Percentiles rank a stretch among this genome's conserved stretches.
These are phyloP conservation scores for Dryobotodes eremita DNA, from an alignment of 2,888 invertebrate species.

Conservation along the genomic window DNA sequence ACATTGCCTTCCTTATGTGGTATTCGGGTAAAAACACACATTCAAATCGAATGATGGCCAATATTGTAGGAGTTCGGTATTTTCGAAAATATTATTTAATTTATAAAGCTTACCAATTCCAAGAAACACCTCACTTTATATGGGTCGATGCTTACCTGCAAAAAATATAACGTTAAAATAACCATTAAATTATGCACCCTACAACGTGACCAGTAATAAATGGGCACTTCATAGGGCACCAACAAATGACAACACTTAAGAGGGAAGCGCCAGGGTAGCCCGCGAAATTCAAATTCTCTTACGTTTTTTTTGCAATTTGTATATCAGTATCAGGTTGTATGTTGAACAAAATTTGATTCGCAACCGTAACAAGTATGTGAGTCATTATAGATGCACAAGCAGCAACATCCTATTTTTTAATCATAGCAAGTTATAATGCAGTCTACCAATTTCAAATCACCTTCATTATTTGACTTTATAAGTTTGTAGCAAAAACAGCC, in stretches of 20 bases:
- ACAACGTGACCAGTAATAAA: slow-evolving; percentile 37
- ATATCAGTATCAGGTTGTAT: too few relatives aligned
- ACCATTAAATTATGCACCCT: slow-evolving; percentile 31
- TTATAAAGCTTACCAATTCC: background rate
- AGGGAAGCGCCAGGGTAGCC: too few relatives aligned
- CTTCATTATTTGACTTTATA: too few relatives aligned
- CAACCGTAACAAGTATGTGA: too few relatives aligned
- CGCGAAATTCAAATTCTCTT: too few relatives aligned
- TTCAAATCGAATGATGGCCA: background rate
- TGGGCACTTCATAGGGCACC: background rate
- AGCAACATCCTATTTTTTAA: slow-evolving; percentile 3
- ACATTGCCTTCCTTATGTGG: background rate
- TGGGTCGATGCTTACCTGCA: slow-evolving; percentile 46
- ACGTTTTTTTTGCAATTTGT: too few relatives aligned
- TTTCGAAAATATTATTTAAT: background rate
- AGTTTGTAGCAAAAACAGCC: too few relatives aligned
- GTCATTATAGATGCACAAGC: slow-evolving; percentile 3
- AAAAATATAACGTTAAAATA: slow-evolving; percentile 37
- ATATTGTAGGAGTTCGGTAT: too few relatives aligned
- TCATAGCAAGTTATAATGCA: slow-evolving; percentile 5
- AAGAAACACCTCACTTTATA: too few relatives aligned
- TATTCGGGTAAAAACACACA: background rate
- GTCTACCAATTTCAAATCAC: slow-evolving; percentile 10
- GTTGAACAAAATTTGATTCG: too few relatives aligned
- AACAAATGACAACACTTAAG: background rate